A percentile compares a stretch with the other conserved stretches of the same genome.
These are phyloP conservation scores for Polypterus bichir DNA, from an alignment of 2,113 vertebrate genomes.

Conservation along the genomic window DNA sequence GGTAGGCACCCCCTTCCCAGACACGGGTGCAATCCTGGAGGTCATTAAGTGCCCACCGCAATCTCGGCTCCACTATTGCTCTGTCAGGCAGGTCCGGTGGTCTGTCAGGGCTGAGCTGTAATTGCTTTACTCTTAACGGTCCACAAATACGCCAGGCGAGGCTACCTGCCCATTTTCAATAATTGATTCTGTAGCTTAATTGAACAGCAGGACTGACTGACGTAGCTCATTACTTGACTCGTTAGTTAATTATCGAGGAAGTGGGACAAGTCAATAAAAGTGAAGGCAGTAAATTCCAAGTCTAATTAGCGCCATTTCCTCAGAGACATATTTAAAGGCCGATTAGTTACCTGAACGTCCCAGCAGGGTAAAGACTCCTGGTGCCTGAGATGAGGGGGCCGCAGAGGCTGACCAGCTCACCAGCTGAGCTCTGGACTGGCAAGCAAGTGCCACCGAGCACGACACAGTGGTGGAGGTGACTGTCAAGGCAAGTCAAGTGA, in stretches of 20 bases:
- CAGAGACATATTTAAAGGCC: conserved; percentile 97
- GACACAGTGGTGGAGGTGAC: no score
- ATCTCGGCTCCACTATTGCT: no score
- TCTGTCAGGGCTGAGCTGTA: conserved; percentile 17
- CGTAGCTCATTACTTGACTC: conserved; percentile 99
- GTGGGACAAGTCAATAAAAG: conserved; percentile 99
- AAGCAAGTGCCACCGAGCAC: no score
- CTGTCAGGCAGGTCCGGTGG: no score
- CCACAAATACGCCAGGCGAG: conserved; percentile 26
- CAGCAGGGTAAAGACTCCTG: conserved; percentile 44
- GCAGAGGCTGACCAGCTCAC: no score
- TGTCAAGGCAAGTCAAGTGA: no score
- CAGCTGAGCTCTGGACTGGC: no score
- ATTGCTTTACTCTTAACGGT: conserved; percentile 24
- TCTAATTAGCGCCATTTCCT: conserved; percentile 98
- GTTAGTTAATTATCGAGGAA: conserved; percentile 99
- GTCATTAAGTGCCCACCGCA: no score
- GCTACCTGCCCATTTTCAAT: conserved; percentile 93
- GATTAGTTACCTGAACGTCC: conserved; percentile 96
- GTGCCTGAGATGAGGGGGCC: no score
- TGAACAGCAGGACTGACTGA: conserved; percentile 98
- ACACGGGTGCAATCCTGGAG: no score
- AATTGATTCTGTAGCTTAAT: conserved; percentile 98
- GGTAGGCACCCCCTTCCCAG: no score
- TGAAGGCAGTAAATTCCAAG: conserved; percentile 99